Percentiles rank a stretch among this genome's conserved stretches.
Conservation (phyloP, 2,797 vertebrate species). For the Onychomys torridus region DNA sequence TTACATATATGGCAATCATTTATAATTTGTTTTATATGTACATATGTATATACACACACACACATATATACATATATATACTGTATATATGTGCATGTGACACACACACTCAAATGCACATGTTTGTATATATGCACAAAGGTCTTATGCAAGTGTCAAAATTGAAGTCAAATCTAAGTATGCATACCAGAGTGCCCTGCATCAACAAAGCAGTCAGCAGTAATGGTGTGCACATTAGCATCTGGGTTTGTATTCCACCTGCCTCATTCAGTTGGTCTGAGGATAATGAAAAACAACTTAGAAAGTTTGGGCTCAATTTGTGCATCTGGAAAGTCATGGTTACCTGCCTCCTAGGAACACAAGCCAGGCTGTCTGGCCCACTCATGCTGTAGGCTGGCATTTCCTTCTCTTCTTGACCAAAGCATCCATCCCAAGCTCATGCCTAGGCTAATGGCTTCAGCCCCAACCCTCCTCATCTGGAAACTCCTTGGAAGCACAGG, state of each 20-base stretch:
- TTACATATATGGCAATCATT: background rate
- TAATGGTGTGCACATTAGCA: background rate
- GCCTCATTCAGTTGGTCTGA: background rate
- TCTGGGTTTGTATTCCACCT: background rate
- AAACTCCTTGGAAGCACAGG: background rate
- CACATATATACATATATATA: background rate
- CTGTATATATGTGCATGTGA: background rate
- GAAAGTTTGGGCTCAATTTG: background rate
- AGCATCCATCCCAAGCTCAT: background rate
- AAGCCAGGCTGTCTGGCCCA: fast-evolving
- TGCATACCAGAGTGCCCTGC: background rate
- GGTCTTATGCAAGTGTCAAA: background rate
- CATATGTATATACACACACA: background rate
- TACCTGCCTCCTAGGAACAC: background rate
- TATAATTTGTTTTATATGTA: background rate
- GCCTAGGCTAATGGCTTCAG: background rate
- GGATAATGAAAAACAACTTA: background rate
- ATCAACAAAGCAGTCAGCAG: background rate
- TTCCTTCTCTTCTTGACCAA: background rate
- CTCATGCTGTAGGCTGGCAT: too few species aligned
- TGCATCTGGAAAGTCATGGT: background rate
- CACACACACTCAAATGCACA: background rate
- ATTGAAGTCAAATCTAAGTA: background rate
- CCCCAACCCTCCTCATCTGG: fast-evolving
- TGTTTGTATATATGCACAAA: background rate